Evolutionary conservation across 2,797 vertebrate species (phyloP).

Genomic region (Halcyon leucocephala): DNA sequence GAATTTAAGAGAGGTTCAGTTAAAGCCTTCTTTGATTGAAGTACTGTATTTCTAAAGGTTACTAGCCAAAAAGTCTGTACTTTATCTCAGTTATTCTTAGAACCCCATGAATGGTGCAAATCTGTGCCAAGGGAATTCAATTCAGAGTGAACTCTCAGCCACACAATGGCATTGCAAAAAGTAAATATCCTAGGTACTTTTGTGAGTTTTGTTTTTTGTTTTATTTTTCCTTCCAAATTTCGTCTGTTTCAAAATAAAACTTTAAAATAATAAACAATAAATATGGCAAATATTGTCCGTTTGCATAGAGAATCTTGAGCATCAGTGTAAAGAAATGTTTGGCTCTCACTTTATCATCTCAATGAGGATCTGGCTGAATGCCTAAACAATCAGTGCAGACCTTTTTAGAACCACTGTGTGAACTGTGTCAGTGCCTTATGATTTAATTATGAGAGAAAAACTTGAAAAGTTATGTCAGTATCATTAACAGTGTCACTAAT

Average conservation of each 20-base stretch:
- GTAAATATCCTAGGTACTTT: neutral
- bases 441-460: neutral
- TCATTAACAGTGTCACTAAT: neutral
- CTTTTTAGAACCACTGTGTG: neutral
- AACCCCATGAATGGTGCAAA: accelerated
- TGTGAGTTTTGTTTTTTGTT: neutral
- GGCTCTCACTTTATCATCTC: neutral
- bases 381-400: neutral
- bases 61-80: neutral
- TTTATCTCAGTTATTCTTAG: neutral
- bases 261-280: neutral
- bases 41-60: neutral
- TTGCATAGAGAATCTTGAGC: neutral
- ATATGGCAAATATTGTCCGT: neutral
- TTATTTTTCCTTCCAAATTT: neutral
- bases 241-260: neutral
- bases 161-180: neutral
- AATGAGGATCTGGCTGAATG: neutral
- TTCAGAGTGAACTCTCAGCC: neutral
- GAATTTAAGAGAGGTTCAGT: neutral
- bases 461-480: neutral
- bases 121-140: neutral
- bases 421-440: neutral
- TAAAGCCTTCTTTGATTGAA: neutral
- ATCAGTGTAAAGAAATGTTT: neutral